Conservation (phyloP, 35 echinoderm and acorn worm species). For the Ophioderma brevispina region DNA sequence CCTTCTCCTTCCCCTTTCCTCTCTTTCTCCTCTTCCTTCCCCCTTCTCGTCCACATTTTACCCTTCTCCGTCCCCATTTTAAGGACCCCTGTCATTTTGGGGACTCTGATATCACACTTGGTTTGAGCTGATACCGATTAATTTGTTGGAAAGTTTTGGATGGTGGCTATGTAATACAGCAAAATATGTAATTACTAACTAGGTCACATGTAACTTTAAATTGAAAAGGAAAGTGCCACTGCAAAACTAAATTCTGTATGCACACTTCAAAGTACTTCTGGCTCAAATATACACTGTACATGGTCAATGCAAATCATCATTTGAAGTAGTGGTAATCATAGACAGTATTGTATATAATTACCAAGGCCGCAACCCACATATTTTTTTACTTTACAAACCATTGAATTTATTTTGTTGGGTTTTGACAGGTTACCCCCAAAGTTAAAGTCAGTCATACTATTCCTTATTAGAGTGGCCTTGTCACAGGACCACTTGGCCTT, state of each 20-base stretch:
- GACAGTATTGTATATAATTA: neutral
- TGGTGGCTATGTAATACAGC: too few species aligned
- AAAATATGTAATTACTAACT: too few species aligned
- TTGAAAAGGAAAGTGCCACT: too few species aligned
- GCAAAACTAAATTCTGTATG: too few species aligned
- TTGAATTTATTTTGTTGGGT: conserved; percentile 20
- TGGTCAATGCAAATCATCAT: neutral
- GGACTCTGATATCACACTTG: too few species aligned
- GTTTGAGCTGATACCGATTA: too few species aligned
- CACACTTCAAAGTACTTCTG: too few species aligned
- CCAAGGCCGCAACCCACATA: neutral
- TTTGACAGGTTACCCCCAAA: conserved; percentile 80
- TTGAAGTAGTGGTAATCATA: neutral
- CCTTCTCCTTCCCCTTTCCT: neutral
- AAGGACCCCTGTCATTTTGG: too few species aligned
- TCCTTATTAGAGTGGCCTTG: conserved; percentile 77
- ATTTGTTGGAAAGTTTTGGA: too few species aligned
- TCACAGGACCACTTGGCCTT: conserved; percentile 93
- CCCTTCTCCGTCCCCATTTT: too few species aligned
- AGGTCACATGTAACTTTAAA: too few species aligned
- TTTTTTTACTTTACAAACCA: neutral
- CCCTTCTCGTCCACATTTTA: neutral
- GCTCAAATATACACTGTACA: too few species aligned
- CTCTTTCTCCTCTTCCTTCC: neutral
- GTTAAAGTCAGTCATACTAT: conserved; percentile 93